Conservation (phyloP, 2,888 invertebrate species). For the Cotesia congregata region DNA sequence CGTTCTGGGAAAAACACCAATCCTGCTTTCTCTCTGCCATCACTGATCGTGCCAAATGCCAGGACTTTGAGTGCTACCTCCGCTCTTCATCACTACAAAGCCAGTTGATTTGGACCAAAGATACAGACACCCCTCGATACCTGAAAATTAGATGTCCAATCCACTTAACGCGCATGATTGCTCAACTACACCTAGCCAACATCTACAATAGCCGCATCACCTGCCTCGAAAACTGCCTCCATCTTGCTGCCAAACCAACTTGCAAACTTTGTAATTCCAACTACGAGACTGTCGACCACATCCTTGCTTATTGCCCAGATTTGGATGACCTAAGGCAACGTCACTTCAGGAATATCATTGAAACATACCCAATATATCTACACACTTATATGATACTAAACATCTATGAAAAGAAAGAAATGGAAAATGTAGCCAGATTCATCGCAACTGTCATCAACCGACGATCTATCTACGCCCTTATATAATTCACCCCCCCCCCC, state of each 20-base stretch:
- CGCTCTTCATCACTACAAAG: not conserved
- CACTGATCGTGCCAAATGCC: not conserved
- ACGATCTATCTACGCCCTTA: not conserved
- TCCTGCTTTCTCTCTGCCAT: not conserved
- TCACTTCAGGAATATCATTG: not conserved
- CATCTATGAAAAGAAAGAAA: not conserved
- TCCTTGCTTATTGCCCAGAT: not conserved
- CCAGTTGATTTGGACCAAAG: not conserved
- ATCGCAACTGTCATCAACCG: not conserved
- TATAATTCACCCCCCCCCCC: not conserved
- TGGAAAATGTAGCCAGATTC: not conserved
- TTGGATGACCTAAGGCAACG: not conserved
- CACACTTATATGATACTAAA: not conserved
- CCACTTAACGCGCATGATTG: not conserved
- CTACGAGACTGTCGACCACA: not conserved
- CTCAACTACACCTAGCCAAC: not conserved
- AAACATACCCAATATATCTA: not conserved
- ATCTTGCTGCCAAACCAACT: not conserved
- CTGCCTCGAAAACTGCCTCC: not conserved
- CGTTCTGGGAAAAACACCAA: not conserved
- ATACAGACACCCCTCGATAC: not conserved
- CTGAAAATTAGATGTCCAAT: not conserved
- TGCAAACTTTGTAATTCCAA: not conserved
- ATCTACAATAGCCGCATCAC: not conserved
- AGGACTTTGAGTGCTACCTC: not conserved